Percentiles rank a stretch among this genome's conserved stretches.
These are phyloP conservation scores for Epizoanthus illoricatus DNA, from an alignment of 92 coral and sea anemone species.

Conservation along the genomic window DNA sequence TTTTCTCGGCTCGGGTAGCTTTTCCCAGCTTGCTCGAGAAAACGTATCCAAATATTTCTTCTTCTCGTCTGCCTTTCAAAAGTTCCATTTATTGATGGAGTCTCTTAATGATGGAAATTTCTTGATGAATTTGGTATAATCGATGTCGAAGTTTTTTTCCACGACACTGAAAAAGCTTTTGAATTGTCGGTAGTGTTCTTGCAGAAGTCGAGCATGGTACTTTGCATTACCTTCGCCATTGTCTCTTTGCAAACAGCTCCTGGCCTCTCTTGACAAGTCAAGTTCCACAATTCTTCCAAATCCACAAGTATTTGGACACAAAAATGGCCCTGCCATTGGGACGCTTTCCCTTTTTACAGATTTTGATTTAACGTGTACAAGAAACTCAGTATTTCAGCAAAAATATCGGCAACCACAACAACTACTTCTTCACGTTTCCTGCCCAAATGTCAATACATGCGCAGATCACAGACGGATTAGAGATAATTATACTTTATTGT, in stretches of 20 bases:
- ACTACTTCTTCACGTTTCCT: no score
- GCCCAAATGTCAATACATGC: no score
- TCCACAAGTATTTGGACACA: conserved; percentile 65
- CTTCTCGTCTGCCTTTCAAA: conserved; percentile 46
- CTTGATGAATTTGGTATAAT: conserved; percentile 28
- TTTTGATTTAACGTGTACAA: no score
- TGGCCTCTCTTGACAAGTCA: conserved; percentile 38
- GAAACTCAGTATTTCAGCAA: no score
- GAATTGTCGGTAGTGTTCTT: conserved; percentile 43
- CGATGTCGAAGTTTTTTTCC: conserved; percentile 38
- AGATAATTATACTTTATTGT: no score
- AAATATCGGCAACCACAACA: no score
- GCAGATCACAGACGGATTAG: no score
- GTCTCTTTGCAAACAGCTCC: conserved; percentile 31
- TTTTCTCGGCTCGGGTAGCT: conserved; percentile 25
- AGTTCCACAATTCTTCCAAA: conserved; percentile 55
- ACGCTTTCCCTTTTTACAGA: not conserved
- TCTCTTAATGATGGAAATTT: conserved; percentile 46
- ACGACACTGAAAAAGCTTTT: conserved; percentile 28
- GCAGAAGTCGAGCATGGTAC: conserved; percentile 45
- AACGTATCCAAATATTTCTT: conserved; percentile 50
- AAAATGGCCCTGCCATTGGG: conserved; percentile 60
- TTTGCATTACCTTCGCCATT: conserved; percentile 46
- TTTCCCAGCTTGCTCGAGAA: conserved; percentile 44
- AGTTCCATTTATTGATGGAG: conserved; percentile 51